phyloP scores from a whole-genome alignment of 2,888 invertebrate species.

The Ophioninae sp. region DNA sequence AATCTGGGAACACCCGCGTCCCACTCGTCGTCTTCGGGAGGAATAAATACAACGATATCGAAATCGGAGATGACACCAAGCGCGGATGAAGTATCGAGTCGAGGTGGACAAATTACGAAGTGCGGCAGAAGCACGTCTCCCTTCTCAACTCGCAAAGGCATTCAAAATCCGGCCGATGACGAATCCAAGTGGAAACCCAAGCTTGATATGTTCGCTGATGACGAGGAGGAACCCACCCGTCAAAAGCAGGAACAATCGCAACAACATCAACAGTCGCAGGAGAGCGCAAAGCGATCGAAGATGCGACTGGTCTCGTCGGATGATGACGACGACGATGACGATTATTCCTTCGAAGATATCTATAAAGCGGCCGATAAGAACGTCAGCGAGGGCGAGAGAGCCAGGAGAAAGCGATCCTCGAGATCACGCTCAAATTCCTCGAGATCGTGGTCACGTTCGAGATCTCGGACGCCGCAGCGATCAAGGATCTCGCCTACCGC shows the following conservation, averaged over 20 bases:
- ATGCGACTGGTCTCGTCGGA: constrained; percentile 83
- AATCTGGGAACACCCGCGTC: constrained; percentile 81
- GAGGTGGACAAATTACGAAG: constrained; percentile 53
- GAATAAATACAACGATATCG: constrained; percentile 34
- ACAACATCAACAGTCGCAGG: constrained; percentile 52
- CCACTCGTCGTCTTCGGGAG: constrained; percentile 3
- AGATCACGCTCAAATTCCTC: constrained; percentile 72
- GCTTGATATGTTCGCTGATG: constrained; percentile 78
- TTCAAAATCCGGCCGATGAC: constrained; percentile 80
- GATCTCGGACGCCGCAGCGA: constrained; percentile 71
- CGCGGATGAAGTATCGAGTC: constrained; percentile 63
- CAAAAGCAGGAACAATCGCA: constrained; percentile 7
- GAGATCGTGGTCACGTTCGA: constrained; percentile 75
- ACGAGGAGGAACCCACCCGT: constrained; percentile 72
- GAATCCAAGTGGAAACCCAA: constrained; percentile 77
- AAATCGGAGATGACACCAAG: constrained; percentile 16
- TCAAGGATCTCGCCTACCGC: constrained; percentile 66
- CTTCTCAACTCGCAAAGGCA: constrained; percentile 81
- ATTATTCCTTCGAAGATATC: constrained; percentile 92
- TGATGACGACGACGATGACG: constrained; percentile 89
- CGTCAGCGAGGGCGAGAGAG: constrained; percentile 85
- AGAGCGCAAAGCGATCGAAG: constrained; percentile 70
- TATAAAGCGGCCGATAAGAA: constrained; percentile 89
- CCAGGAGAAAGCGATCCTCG: constrained; percentile 82
- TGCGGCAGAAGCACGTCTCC: constrained; percentile 80